Evolutionary conservation across 1,140 invertebrate species (phyloP), one percentile per base, ranked within the genome.

Genomic region (Hyphantria cunea): DNA sequence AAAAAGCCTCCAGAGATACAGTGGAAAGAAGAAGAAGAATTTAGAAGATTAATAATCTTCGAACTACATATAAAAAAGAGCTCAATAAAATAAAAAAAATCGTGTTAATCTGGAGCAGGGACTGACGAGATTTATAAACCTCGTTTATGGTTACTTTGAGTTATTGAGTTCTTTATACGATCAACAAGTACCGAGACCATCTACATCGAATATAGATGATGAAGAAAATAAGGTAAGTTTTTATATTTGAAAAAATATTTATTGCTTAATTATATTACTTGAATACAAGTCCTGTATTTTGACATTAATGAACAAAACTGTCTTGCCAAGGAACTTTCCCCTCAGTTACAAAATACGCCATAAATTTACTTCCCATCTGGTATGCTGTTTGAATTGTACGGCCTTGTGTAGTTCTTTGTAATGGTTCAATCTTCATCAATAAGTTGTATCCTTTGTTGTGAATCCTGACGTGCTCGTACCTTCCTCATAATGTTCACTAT

Each of bases 61-160:
- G n/a, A 3, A 55, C 32, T 41, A 41, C 51, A 6, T 53, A 41
- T 55, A 52, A 63, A 34, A 48, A 54, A 32, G 58, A 61, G 9
- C 42, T 48, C 41, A 48, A 48, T 54, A 63, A 54, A 53, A 11
- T 53, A 3, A 39, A 39, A 39, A n/a, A 39, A 39, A n/a, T 39
- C 37, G 9, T 39, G 2, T 9, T 3, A 39, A 7, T 39, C 2
- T n/a, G 44, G 44, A n/a, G 44, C 3, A n/a, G n/a, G 44, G 5
- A n/a, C 42, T 8, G n/a, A 44, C n/a, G 42, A 44, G n/a, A 12
- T 44, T 12, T 44, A 44, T 44, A 12, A 5, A 7, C n/a, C 42
- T 8, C 42, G 42, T 44, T 44, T 44, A 44, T 44, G 42, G 42
- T n/a, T n/a, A 7, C 6, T 44, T 44, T 44, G n/a, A 44, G 6